Evolutionary conservation across 2,113 vertebrate genomes (phyloP), one percentile per base, ranked within the genome.

Genomic region (Percina caprodes): DNA sequence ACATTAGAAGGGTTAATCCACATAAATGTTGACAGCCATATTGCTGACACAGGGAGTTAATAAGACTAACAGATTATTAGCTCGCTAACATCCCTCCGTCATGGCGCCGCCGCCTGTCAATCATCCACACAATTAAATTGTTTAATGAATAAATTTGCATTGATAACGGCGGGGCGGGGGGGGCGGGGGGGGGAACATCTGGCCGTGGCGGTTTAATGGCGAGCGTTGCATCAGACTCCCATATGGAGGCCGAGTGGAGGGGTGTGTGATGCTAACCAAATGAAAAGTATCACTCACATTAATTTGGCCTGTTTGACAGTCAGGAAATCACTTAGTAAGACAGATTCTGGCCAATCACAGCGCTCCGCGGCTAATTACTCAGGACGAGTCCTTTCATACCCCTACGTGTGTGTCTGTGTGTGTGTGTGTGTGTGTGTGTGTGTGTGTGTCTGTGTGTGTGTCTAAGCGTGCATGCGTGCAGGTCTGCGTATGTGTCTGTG

Each of bases 121-220:
- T 96, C 95, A 95, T 70, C 63, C 83, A 88, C 91, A 95, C 93
- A 95, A 95, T 94, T 93, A 96, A 95, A 95, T 85, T 89, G 92
- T 94, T 95, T 95, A 94, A 96, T 94, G 94, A 95, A 94, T 94
- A 95, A 93, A 96, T 96, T 95, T 95, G 93, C 95, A 96, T 95
- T 85, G 93, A 92, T 95, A 92, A 95, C 88, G 78, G 68, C 26
- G 30, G 75, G 92, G 89, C 86, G 84, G 92, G 55, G 48, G 76
- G 80, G 76, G 87, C n/a, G n/a, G n/a, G n/a, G n/a, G n/a, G n/a
- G n/a, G n/a, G n/a, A 95, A 96, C 95, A 96, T 95, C 95, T 95
- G 95, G 91, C 89, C 77, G 39, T 6, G 81, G 86, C 18, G 82
- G 91, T 93, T 93, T 93, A 93, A 91, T 91, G 91, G 90, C 89